These are phyloP conservation scores for Drosophila eohydei DNA, from an alignment of 2,888 invertebrate genomes.

Conservation along the genomic window DNA sequence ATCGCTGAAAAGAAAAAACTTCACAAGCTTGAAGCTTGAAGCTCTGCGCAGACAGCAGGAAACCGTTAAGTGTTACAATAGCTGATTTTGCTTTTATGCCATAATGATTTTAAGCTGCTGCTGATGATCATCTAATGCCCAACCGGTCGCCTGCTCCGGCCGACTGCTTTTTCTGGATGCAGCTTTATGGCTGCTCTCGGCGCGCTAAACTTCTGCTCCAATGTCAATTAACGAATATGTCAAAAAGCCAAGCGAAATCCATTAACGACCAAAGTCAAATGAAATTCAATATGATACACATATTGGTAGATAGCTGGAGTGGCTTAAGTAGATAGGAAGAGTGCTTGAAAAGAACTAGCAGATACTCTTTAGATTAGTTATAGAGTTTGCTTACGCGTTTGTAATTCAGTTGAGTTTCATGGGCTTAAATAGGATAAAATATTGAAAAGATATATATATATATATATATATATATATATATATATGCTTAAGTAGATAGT, in stretches of 20 bases:
- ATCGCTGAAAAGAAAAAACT: slow-evolving; percentile 21
- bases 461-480: too few relatives aligned
- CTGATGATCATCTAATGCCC: slow-evolving; percentile 41
- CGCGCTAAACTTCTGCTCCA: slow-evolving; percentile 18
- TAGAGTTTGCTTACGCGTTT: not conserved
- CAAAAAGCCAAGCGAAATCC: slow-evolving; percentile 50
- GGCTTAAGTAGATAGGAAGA: not conserved
- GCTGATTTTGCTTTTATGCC: slow-evolving; percentile 82
- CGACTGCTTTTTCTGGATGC: slow-evolving; percentile 1
- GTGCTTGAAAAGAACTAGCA: not conserved
- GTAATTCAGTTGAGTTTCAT: not conserved
- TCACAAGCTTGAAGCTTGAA: slow-evolving; percentile 17
- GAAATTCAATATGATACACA: slow-evolving; percentile 4
- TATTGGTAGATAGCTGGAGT: not conserved
- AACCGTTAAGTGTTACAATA: slow-evolving; percentile 84
- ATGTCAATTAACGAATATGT: slow-evolving; percentile 58
- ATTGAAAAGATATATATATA: too few relatives aligned
- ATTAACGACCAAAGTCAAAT: slow-evolving; percentile 26
- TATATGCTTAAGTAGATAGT: too few relatives aligned
- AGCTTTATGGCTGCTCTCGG: not conserved
- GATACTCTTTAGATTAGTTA: not conserved
- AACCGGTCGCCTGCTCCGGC: slow-evolving; percentile 23
- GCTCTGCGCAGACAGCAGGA: slow-evolving; percentile 50
- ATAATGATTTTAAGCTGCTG: slow-evolving; percentile 21
- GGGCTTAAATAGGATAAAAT: not conserved